Evolutionary conservation across 2,113 vertebrate species (phyloP), one percentile per base, ranked within the genome.

Genomic region (Corydoras sp.): DNA sequence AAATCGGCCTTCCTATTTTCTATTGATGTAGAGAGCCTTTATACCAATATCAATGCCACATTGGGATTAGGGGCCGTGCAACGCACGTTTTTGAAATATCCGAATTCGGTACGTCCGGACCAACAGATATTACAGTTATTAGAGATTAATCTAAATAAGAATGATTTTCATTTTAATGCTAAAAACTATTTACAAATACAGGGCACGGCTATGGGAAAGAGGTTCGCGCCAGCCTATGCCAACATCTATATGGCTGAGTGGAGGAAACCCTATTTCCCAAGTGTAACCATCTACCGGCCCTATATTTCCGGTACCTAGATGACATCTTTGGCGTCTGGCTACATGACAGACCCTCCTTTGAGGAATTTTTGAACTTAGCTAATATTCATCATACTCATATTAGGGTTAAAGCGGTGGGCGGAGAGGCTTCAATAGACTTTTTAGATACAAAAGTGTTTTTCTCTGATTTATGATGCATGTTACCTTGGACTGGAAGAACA

Each of bases 161-260:
- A 66, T 30, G 64, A 66, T 29, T 66, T 66, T 54, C 14, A 66
- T 10, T 66, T 66, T 10, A 4, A 66, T 3, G 53, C 51, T 3
- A 53, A 66, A 54, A 11, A 13, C 1, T 55, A 66, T n/a, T 12
- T 66, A 3, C 64, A 66, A 2, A 10, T 66, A 3, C 24, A 66
- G 24, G 64, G 64, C 6, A 54, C 29, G 7, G 50, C 64, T 0
- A 66, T 65, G 63, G 63, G 63, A 0, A 65, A 65, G 12, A 50
- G 12, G 3, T 65, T 31, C 51, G 63, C 63, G 4, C 63, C 63
- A 48, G 15, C 24, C 3, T 60, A 60, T 60, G 58, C 58, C 8
- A 60, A 60, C 8, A 60, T 63, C 1, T 69, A 59, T 24, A 58
- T 59, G 30, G 55, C 43, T 6, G 4, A 24, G 14, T 68, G 18